A percentile compares a stretch with the other conserved stretches of the same genome.
phyloP scores from a whole-genome alignment of 2,797 vertebrate genomes.

The Dromococcyx pavoninus region DNA sequence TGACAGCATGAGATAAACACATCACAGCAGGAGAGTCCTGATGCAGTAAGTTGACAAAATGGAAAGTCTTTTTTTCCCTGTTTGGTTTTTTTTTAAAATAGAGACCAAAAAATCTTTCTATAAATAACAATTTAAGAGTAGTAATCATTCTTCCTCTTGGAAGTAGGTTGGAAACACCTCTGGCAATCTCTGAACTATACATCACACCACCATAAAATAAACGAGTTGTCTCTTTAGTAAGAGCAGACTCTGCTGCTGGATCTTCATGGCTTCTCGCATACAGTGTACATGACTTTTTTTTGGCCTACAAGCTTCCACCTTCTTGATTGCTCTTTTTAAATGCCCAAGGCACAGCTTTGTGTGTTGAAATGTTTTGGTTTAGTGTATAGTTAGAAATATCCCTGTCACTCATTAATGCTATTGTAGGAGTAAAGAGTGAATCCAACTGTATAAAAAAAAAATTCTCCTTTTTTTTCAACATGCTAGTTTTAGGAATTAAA shows the following conservation, averaged over 20 bases:
- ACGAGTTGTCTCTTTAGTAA: neutral
- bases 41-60: neutral
- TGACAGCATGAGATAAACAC: neutral
- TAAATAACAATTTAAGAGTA: neutral
- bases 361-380: constrained; percentile 18
- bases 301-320: neutral
- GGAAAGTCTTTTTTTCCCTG: too few species aligned
- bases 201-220: neutral
- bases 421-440: constrained; percentile 43
- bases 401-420: neutral
- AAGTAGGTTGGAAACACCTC: neutral
- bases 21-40: neutral
- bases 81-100: too few species aligned
- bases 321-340: neutral
- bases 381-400: constrained; percentile 43
- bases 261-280: neutral
- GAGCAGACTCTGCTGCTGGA: constrained; percentile 4
- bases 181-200: neutral
- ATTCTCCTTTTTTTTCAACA: neutral
- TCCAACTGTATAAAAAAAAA: neutral
- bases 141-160: neutral
- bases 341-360: neutral
- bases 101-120: neutral
- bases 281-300: neutral
- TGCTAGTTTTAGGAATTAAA: constrained; percentile 27